Conservation (phyloP, 2,888 invertebrate species). For the Drosophila paranaensis region DNA sequence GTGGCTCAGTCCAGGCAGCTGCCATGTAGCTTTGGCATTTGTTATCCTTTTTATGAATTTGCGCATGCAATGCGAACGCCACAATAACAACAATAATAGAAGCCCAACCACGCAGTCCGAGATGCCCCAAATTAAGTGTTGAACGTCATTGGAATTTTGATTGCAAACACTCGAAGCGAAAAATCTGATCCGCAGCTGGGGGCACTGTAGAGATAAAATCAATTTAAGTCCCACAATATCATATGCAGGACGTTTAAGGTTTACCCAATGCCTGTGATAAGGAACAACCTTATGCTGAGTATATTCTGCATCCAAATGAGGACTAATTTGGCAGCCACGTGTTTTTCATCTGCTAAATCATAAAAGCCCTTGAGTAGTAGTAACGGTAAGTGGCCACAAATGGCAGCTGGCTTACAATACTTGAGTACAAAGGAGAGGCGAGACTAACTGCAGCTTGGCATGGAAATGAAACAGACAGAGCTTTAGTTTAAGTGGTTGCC, state of each 20-base stretch:
- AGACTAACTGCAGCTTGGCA: constrained; percentile 53
- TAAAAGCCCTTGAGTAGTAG: constrained; percentile 34
- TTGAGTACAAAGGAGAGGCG: constrained; percentile 23
- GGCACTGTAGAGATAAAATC: constrained; percentile 25
- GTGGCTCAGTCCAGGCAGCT: constrained; percentile 48
- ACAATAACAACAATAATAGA: constrained; percentile 37
- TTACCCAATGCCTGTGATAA: not conserved
- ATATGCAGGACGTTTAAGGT: not conserved
- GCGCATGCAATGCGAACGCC: constrained; percentile 57
- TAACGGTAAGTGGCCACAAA: constrained; percentile 57
- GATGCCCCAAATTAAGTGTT: constrained; percentile 60
- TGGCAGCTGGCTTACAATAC: constrained; percentile 52
- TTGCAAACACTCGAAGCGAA: constrained; percentile 54
- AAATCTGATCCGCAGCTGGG: constrained; percentile 18
- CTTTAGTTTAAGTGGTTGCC: constrained; percentile 49
- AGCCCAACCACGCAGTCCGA: constrained; percentile 19
- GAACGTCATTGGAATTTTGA: constrained; percentile 72
- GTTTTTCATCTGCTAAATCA: constrained; percentile 46
- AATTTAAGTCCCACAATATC: constrained; percentile 24
- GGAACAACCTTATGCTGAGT: not conserved
- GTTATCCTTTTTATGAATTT: constrained; percentile 72
- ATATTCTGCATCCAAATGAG: constrained; percentile 21
- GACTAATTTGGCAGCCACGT: constrained; percentile 53
- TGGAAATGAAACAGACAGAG: constrained; percentile 54
- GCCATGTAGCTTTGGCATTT: constrained; percentile 72